These are phyloP conservation scores for Amia ocellicauda DNA, from an alignment of 2,113 vertebrate genomes.

Conservation along the genomic window DNA sequence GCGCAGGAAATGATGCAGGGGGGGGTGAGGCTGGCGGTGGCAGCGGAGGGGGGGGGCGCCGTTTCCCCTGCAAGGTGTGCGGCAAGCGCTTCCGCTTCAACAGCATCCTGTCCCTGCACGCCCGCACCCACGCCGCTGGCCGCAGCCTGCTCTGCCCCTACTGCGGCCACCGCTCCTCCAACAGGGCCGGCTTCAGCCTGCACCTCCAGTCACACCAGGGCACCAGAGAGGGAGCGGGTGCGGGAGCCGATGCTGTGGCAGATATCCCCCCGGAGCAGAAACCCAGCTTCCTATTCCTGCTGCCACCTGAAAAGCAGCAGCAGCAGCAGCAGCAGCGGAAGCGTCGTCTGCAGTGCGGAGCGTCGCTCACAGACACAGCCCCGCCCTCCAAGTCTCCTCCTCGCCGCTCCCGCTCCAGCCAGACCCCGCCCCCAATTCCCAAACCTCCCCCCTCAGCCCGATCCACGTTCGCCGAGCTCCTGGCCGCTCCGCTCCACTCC, in stretches of 20 bases:
- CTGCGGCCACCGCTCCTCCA: constrained; percentile 54
- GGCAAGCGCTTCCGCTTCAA: constrained; percentile 90
- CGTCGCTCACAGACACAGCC: too few relatives aligned
- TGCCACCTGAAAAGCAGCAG: too few relatives aligned
- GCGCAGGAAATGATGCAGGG: constrained; percentile 39
- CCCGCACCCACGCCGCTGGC: constrained; percentile 70
- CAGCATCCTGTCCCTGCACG: constrained; percentile 87
- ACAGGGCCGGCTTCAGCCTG: constrained; percentile 49
- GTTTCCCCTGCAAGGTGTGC: constrained; percentile 81
- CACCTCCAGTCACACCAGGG: constrained; percentile 60
- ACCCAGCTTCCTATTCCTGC: constrained; percentile 16
- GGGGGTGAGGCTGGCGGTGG: constrained; percentile 45
- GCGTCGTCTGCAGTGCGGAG: too few relatives aligned
- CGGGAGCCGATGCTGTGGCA: constrained; percentile 18
- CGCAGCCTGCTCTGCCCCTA: constrained; percentile 56
- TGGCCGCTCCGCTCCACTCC: too few relatives aligned
- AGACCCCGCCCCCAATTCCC: constrained; percentile 50
- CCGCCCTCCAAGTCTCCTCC: too few relatives aligned
- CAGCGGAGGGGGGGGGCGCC: constrained; percentile 40
- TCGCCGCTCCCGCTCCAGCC: neutral
- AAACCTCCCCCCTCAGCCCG: neutral
- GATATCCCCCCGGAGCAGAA: neutral
- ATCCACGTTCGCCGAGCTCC: too few relatives aligned
- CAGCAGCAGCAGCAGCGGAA: too few relatives aligned
- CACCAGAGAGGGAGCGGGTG: constrained; percentile 17